Percentiles rank a stretch among this genome's conserved stretches.
phyloP scores from a whole-genome alignment of 1,140 invertebrate species.

The Campoletis sonorensis region DNA sequence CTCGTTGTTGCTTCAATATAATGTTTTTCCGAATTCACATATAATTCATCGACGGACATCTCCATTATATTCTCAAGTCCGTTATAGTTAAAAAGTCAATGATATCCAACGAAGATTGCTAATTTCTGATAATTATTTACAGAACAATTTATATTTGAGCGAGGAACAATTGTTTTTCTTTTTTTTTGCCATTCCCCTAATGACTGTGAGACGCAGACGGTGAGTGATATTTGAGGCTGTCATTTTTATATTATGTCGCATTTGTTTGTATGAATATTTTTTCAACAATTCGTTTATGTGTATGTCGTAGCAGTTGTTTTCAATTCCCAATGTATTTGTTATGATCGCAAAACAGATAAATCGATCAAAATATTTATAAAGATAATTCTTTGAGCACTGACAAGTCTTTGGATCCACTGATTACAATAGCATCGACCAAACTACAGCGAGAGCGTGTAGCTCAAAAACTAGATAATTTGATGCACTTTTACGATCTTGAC shows the following conservation, averaged over 20 bases:
- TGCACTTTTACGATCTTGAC: too few relatives aligned
- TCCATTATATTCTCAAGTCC: background rate
- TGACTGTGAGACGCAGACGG: background rate
- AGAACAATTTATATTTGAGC: background rate
- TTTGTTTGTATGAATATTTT: background rate
- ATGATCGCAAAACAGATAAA: too few relatives aligned
- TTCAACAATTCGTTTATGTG: background rate
- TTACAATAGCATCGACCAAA: too few relatives aligned
- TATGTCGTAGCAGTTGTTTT: too few relatives aligned
- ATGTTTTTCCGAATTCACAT: background rate
- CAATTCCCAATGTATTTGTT: too few relatives aligned
- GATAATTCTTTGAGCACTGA: too few relatives aligned
- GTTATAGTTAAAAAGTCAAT: background rate
- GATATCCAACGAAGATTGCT: background rate
- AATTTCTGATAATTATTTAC: conserved; percentile 26
- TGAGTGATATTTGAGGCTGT: background rate
- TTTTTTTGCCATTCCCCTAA: background rate
- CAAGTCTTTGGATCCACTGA: too few relatives aligned
- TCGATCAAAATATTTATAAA: too few relatives aligned
- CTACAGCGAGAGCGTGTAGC: too few relatives aligned
- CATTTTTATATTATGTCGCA: background rate
- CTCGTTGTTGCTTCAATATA: background rate
- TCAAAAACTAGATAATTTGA: too few relatives aligned
- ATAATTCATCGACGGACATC: background rate
- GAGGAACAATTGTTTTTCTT: conserved; percentile 3